Evolutionary conservation across 1,140 invertebrate species (phyloP).

Genomic region (Drosophila gunungcola): DNA sequence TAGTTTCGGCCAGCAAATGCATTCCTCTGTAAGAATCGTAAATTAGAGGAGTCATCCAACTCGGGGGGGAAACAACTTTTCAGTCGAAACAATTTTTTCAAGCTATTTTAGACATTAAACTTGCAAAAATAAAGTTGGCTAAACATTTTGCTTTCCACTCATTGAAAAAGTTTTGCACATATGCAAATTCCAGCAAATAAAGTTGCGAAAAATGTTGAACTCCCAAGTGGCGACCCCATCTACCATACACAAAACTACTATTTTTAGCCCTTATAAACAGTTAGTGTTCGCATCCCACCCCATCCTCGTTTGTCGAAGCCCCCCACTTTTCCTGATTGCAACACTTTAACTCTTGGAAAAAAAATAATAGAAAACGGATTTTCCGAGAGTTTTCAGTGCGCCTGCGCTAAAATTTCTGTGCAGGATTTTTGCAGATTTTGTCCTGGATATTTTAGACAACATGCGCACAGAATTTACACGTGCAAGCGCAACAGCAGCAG

Average conservation of each 20-base stretch:
- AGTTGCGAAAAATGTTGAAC: constrained; percentile 28
- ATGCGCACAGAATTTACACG: constrained; percentile 69
- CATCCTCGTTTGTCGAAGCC: background rate
- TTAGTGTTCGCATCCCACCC: background rate
- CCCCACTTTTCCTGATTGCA: background rate
- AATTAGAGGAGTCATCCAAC: constrained; percentile 14
- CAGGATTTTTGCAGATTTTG: constrained; percentile 64
- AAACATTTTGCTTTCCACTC: constrained; percentile 19
- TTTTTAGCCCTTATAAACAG: constrained; percentile 54
- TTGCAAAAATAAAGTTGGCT: constrained; percentile 20
- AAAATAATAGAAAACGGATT: constrained; percentile 3
- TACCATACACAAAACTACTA: constrained; percentile 16
- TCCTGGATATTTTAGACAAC: constrained; percentile 76
- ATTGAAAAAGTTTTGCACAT: constrained; percentile 34
- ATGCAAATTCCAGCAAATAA: constrained; percentile 32
- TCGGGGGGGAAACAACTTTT: background rate
- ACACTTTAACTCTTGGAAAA: background rate
- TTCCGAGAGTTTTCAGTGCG: constrained; percentile 40
- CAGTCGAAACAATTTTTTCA: background rate
- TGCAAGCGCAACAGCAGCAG: constrained; percentile 50
- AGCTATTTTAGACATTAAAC: constrained; percentile 20
- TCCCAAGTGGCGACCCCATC: constrained; percentile 14
- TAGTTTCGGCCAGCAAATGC: constrained; percentile 14
- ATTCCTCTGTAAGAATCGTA: constrained; percentile 22
- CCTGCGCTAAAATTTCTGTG: constrained; percentile 31